phyloP scores from a whole-genome alignment of 2,113 vertebrate species.

The Rynchops niger region DNA sequence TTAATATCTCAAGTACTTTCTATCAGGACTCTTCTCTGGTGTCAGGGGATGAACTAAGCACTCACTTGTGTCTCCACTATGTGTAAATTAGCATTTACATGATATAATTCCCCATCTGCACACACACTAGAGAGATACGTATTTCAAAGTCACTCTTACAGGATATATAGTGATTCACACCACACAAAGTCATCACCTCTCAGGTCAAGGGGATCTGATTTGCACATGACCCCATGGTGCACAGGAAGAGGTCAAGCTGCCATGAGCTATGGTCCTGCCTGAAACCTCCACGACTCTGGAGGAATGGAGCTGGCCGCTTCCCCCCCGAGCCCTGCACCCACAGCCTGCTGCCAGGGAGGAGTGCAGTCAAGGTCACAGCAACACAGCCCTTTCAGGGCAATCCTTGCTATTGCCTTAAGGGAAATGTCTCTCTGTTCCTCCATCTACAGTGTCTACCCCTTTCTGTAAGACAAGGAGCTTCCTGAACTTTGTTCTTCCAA shows the following conservation, averaged over 20 bases:
- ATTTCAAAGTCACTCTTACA: conserved; percentile 8
- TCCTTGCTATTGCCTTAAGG: background rate
- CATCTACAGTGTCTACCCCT: background rate
- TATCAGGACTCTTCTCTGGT: background rate
- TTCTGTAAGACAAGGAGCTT: background rate
- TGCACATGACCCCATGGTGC: background rate
- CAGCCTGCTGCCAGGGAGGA: background rate
- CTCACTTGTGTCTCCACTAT: background rate
- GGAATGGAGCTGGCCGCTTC: background rate
- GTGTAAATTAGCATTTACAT: conserved; percentile 30
- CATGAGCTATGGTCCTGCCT: background rate
- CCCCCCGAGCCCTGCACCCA: accelerated
- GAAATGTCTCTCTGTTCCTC: background rate
- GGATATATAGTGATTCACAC: background rate
- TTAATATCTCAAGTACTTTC: background rate
- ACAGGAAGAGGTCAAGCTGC: background rate
- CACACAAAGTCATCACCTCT: background rate
- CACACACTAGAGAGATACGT: background rate
- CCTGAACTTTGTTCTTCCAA: background rate
- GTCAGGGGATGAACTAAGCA: background rate
- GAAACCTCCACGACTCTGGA: background rate
- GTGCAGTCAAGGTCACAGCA: background rate
- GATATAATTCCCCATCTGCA: conserved; percentile 14
- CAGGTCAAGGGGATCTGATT: background rate
- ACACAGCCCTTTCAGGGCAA: background rate